Conservation (phyloP, 2,797 vertebrate species). For the Lutjanus argentimaculatus region DNA sequence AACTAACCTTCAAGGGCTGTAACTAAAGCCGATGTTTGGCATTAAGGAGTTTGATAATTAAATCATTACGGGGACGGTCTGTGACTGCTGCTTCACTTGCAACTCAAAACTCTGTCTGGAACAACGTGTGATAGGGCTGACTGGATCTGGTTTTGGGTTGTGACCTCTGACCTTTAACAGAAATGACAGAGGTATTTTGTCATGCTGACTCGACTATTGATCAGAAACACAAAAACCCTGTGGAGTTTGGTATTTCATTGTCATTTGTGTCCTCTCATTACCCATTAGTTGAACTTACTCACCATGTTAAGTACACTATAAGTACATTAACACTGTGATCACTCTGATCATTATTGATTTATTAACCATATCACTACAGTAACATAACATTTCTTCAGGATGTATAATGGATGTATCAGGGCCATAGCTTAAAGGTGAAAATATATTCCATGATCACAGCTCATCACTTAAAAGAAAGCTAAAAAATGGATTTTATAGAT, state of each 20-base stretch:
- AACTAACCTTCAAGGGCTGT: slow-evolving; percentile 88
- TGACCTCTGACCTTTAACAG: slow-evolving; percentile 65
- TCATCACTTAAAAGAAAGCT: not conserved
- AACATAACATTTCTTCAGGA: not conserved
- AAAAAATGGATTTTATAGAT: too few relatives aligned
- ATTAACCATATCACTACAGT: not conserved
- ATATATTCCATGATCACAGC: not conserved
- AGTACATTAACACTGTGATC: not conserved
- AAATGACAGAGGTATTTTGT: slow-evolving; percentile 37
- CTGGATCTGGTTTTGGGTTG: slow-evolving; percentile 58
- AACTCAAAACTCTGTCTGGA: slow-evolving; percentile 90
- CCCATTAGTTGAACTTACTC: not conserved
- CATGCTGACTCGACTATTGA: slow-evolving; percentile 18
- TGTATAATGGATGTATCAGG: not conserved
- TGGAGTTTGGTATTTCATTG: not conserved
- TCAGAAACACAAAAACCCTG: not conserved
- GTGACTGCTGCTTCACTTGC: slow-evolving; percentile 85
- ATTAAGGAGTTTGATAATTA: slow-evolving; percentile 93
- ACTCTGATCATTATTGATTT: not conserved
- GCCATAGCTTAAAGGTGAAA: not conserved
- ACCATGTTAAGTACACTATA: not conserved
- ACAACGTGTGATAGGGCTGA: slow-evolving; percentile 62
- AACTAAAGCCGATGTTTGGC: slow-evolving; percentile 90
- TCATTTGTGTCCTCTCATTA: not conserved
- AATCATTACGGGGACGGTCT: slow-evolving; percentile 88